Base-by-base conservation (phyloP, 2,113 vertebrate genomes). In the Gymnogyps californianus region DNA sequence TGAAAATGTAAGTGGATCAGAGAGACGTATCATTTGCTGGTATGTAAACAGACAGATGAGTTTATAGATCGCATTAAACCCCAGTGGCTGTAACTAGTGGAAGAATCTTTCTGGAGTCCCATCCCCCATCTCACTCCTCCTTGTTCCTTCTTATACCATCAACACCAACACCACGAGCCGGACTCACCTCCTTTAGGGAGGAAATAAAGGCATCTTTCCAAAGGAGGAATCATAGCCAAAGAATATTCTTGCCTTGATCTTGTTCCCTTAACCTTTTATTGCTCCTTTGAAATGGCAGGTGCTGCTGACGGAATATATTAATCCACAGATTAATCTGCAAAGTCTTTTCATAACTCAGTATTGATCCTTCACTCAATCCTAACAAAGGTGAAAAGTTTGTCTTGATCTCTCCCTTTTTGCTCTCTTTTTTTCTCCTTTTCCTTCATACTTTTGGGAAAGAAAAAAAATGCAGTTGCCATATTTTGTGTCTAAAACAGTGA, bases 31-130 rank as follows among this genome's bases (percentile, higher is more conserved):
- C 98, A 96, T 98, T 98, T 98, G 98, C 98, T 98, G 97, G 98
- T 98, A 98, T 97, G 98, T 99, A 98, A 99, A 99, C 99, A 99
- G 98, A 99, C 98, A 98, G 98, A 98, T 98, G 98, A 98, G 97
- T 98, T 99, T 98, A 98, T 98, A 98, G 98, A 98, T 98, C 98
- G 96, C 97, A 98, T 98, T 98, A 98, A 98, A 98, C 98, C 98
- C 98, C 97, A 98, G 98, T 96, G 98, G 97, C 97, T 96, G 96
- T 87, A 97, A 97, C 91, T 81, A 92, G 92, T 97, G 97, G 94
- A 96, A 95, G 85, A 97, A 87, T 81, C 95, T 97, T 97, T 83
- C 88, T 94, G 85, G 83, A 90, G 38, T 70, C 96, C 97, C 94
- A 88, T 69, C 87, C 91, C 92, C 95, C 94, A 89, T 78, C 82